These are phyloP conservation scores for Poecilia wingei DNA, from an alignment of 2,797 vertebrate genomes.

Conservation along the genomic window DNA sequence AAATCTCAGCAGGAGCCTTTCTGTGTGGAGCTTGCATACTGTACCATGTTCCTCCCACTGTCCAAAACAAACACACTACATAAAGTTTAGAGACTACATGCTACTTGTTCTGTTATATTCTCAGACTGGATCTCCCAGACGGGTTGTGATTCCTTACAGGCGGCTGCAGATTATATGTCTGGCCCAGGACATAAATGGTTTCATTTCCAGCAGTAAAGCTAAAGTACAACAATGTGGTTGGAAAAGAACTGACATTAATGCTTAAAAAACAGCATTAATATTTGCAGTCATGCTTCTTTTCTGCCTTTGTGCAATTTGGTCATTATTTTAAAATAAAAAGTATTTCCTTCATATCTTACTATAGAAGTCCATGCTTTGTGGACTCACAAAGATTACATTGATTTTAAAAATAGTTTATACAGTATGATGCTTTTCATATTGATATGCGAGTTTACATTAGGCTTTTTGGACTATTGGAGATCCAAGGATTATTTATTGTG, in stretches of 20 bases:
- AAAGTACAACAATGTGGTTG: neutral
- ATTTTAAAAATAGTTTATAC: neutral
- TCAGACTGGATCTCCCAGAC: neutral
- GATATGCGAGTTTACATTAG: no score
- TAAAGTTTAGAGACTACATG: neutral
- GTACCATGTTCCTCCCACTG: neutral
- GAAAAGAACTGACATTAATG: neutral
- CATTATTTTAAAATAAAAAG: neutral
- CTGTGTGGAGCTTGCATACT: neutral
- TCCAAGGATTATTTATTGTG: neutral
- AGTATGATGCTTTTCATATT: neutral
- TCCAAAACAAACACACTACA: neutral
- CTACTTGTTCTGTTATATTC: neutral
- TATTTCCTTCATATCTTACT: neutral
- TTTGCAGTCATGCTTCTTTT: neutral
- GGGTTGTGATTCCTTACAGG: neutral
- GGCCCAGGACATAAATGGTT: neutral
- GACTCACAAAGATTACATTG: neutral
- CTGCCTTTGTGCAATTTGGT: neutral
- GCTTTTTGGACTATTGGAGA: neutral
- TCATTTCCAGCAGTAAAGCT: slow-evolving; percentile 1
- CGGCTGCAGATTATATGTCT: neutral
- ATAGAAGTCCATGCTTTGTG: no score
- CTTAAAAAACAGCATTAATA: neutral
- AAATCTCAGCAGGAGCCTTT: neutral